phyloP scores from a whole-genome alignment of 1,140 invertebrate species.

The Penaeus chinensis region DNA sequence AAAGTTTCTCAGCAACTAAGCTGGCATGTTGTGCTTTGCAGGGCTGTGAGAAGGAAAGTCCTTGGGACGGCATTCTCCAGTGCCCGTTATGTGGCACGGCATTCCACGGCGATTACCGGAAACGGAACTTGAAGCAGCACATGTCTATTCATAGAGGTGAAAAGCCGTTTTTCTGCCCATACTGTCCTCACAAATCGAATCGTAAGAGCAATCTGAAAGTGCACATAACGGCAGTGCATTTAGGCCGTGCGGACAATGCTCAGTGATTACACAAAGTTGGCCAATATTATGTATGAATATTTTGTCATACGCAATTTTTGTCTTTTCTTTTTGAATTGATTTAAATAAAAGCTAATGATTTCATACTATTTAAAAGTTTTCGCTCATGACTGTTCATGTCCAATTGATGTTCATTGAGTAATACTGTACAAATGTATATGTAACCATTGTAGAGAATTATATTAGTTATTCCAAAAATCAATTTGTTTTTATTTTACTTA shows the following conservation, averaged over 20 bases:
- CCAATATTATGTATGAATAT: too few relatives aligned
- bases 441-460: slow-evolving; percentile 31
- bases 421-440: slow-evolving; percentile 42
- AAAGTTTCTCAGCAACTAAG: slow-evolving; percentile 46
- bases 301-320: too few relatives aligned
- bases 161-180: slow-evolving; percentile 85
- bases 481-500: slow-evolving; percentile 34
- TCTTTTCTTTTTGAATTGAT: too few relatives aligned
- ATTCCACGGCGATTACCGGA: slow-evolving; percentile 72
- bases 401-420: too few relatives aligned
- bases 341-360: too few relatives aligned
- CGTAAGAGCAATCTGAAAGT: slow-evolving; percentile 81
- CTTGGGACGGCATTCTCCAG: slow-evolving; percentile 56
- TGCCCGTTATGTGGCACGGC: slow-evolving; percentile 68
- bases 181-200: slow-evolving; percentile 72
- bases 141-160: slow-evolving; percentile 88
- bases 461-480: slow-evolving; percentile 13
- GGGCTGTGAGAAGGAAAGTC: slow-evolving; percentile 52
- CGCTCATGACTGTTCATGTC: too few relatives aligned
- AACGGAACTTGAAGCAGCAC: slow-evolving; percentile 77
- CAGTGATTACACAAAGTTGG: slow-evolving; percentile 32
- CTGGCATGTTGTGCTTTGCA: slow-evolving; percentile 59
- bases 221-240: slow-evolving; percentile 70
- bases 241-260: slow-evolving; percentile 26
- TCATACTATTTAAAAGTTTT: too few relatives aligned